Evolutionary conservation across 2,113 vertebrate genomes (phyloP), one percentile per base, ranked within the genome.

Genomic region (Hucho hucho): DNA sequence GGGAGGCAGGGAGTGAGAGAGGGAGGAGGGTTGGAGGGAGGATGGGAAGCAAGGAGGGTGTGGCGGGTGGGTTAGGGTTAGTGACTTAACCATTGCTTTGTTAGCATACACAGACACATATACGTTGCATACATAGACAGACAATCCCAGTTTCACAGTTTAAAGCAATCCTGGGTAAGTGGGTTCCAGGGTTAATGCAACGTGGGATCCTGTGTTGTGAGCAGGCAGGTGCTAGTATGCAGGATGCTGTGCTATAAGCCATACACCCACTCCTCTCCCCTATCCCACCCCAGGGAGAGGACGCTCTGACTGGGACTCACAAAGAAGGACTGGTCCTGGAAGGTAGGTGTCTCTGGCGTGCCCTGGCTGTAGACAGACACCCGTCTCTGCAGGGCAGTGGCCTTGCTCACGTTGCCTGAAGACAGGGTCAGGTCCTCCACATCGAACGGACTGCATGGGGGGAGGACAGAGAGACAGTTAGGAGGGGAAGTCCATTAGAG

Each of bases 281-380:
- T 20, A 5, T 24, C 56, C 24, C 14, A 6, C 53, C 47, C 69
- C 69, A 53, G 22, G 11, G 29, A 70, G 4, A 66, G 28, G 64
- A 66, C 1, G 26, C 58, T 29, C 12, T 29, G 6, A 47, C 28
- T 28, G 26, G 70, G 26, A 95, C 97, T 98, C 93, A 99, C 98
- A 77, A 98, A 98, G 90, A 99, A 98, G 20, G 96, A 89, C 72
- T 94, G 93, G 72, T 98, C 96, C 90, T 96, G 97, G 92, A 97
- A 97, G 82, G 93, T 95, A 80, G 98, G 98, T 0, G 98, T 98
- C 85, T 99, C 98, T 0, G 97, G 98, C 5, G 97, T 97, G 76
- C 96, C 96, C 91, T 98, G 98, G 92, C 97, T 99, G 87, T 98
- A 98, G 84, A 98, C 88, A 3, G 98, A 99, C 90, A 98, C 94